Base-by-base conservation (phyloP, 2,797 vertebrate genomes). In the Pseudomugil gertrudae region DNA sequence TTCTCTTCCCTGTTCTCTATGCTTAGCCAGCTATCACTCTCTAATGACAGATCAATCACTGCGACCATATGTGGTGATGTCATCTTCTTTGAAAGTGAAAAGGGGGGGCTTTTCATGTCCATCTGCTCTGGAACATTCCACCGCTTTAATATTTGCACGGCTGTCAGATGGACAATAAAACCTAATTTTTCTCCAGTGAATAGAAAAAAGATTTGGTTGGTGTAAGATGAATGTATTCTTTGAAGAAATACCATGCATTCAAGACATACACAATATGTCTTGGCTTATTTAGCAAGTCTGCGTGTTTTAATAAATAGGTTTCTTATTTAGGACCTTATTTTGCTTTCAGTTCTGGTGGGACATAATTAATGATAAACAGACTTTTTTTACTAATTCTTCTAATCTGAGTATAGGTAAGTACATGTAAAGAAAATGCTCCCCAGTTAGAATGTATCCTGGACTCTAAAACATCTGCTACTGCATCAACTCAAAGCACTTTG, bases 61-160 rank as follows among this genome's bases (percentile, higher is more conserved):
- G 55, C 47, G 4, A 73, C 88, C 89, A 90, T 90, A 87, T 91
- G 90, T 88, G 87, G 84, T 88, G 87, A 91, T 89, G 91, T 90
- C 89, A 91, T 89, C 72, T 83, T 88, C 84, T 83, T 81, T 87
- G 65, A 84, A 81, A 80, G 76, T 36, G 72, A 78, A 72, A 60
- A 55, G 86, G 74, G 84, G 78, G 76, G 77, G 74, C 80, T 53
- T 69, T 76, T 55, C 30, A 17, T 72, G 80, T 84, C 89, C 91
- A 91, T 92, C 92, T 92, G 91, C 81, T 87, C 62, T 36, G 78
- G 82, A 86, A 86, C 89, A 92, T 93, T 93, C 89, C 91, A 74
- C 66, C 8, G 75, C 83, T 79, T 83, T 84, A 81, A 80, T 86
- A 90, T 92, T 93, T 91, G 85, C 92, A 92, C 83, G 91, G 87